phyloP scores from a whole-genome alignment of 2,797 vertebrate genomes.

The Esox masquinongy region DNA sequence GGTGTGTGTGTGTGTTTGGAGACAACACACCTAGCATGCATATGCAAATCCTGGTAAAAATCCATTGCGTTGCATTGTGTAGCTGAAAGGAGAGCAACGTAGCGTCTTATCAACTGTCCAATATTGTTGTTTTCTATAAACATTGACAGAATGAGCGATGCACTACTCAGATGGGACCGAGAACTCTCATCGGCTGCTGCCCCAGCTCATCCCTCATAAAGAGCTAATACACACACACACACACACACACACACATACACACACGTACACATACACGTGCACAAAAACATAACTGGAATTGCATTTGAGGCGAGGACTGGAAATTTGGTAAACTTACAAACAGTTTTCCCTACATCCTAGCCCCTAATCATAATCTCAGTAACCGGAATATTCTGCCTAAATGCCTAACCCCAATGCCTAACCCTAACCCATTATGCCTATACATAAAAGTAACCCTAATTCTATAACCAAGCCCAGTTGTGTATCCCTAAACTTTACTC shows the following conservation, averaged over 20 bases:
- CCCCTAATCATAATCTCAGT: too few relatives aligned
- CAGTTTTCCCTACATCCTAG: too few relatives aligned
- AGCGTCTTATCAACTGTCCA: slow-evolving; percentile 27
- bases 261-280: neutral
- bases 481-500: too few relatives aligned
- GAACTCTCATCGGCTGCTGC: slow-evolving; percentile 18
- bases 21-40: neutral
- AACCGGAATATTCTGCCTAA: too few relatives aligned
- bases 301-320: too few relatives aligned
- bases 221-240: slow-evolving; percentile 14
- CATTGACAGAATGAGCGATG: slow-evolving; percentile 36
- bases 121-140: slow-evolving; percentile 29
- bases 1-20: neutral
- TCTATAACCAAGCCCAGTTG: too few relatives aligned
- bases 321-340: too few relatives aligned
- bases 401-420: too few relatives aligned
- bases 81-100: neutral
- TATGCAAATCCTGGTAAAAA: neutral
- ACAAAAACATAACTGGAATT: neutral
- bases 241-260: neutral
- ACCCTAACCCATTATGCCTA: too few relatives aligned
- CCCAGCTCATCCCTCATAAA: slow-evolving; percentile 17
- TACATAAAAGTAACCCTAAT: too few relatives aligned
- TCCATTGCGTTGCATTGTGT: slow-evolving; percentile 13
- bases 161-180: slow-evolving; percentile 32